Percentiles rank a stretch among this genome's conserved stretches.
phyloP scores from a whole-genome alignment of 2,113 vertebrate species.

The Ciconia maguari region DNA sequence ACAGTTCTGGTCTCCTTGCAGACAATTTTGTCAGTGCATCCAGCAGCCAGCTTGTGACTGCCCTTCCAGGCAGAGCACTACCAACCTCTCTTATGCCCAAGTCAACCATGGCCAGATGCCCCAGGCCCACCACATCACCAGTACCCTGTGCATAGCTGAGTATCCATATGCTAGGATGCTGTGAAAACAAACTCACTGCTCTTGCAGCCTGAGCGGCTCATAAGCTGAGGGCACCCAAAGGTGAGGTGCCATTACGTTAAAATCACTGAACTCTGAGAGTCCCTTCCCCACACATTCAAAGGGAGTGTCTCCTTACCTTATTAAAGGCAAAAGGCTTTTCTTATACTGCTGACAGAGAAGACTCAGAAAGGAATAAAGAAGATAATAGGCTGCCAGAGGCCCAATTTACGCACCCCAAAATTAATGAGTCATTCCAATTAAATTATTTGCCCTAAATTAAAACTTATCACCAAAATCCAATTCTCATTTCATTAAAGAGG shows the following conservation, averaged over 20 bases:
- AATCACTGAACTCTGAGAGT: neutral
- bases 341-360: neutral
- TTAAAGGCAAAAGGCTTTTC: neutral
- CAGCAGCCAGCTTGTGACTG: accelerated
- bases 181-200: neutral
- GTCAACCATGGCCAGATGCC: neutral
- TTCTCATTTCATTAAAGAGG: conserved; percentile 49
- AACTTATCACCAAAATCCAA: conserved; percentile 38
- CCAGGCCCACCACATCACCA: neutral
- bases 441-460: conserved; percentile 65
- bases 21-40: neutral
- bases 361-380: neutral
- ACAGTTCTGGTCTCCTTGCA: neutral
- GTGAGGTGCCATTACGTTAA: neutral
- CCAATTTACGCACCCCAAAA: neutral
- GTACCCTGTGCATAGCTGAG: neutral
- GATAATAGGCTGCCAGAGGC: conserved; percentile 54
- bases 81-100: neutral
- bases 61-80: neutral
- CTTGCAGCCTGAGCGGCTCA: neutral
- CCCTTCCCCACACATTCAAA: neutral
- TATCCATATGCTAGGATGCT: neutral
- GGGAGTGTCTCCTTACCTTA: neutral
- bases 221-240: neutral
- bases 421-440: conserved; percentile 62